Evolutionary conservation across 1,140 invertebrate genomes (phyloP).

Genomic region (Maniola jurtina): DNA sequence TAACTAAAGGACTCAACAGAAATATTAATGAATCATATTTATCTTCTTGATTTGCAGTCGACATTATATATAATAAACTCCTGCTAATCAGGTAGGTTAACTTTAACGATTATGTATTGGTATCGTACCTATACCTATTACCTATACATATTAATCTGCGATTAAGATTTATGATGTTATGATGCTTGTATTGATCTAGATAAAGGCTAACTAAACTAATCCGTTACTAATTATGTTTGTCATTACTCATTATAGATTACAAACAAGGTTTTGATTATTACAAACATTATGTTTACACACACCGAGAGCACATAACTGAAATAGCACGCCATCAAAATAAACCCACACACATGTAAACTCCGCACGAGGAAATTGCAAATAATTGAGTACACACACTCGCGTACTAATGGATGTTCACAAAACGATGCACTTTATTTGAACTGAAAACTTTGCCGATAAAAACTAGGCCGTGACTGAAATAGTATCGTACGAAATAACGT

Average conservation of each 20-base stretch:
- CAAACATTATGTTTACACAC: conserved; percentile 51
- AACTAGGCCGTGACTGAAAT: conserved; percentile 28
- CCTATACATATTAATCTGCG: no score
- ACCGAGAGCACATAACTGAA: conserved; percentile 56
- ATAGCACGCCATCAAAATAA: conserved; percentile 70
- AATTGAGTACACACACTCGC: conserved; percentile 32
- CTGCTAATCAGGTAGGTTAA: no score
- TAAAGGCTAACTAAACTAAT: not conserved
- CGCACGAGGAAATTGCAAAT: conserved; percentile 40
- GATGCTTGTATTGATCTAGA: not conserved
- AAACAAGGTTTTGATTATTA: conserved; percentile 30
- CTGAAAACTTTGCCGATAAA: conserved; percentile 20
- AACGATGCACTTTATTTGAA: conserved; percentile 26
- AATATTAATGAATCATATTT: not conserved
- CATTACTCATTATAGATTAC: conserved; percentile 15
- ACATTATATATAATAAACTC: no score
- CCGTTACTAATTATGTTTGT: not conserved
- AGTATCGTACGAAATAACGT: conserved; percentile 17
- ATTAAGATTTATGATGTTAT: not conserved
- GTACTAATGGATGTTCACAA: conserved; percentile 16
- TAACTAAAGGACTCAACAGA: not conserved
- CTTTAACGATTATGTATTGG: conserved; percentile 1
- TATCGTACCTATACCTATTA: no score
- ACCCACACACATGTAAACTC: conserved; percentile 49
- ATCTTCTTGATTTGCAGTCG: no score